Conservation (phyloP, 2,888 invertebrate species). For the Shargacucullia verbasci region DNA sequence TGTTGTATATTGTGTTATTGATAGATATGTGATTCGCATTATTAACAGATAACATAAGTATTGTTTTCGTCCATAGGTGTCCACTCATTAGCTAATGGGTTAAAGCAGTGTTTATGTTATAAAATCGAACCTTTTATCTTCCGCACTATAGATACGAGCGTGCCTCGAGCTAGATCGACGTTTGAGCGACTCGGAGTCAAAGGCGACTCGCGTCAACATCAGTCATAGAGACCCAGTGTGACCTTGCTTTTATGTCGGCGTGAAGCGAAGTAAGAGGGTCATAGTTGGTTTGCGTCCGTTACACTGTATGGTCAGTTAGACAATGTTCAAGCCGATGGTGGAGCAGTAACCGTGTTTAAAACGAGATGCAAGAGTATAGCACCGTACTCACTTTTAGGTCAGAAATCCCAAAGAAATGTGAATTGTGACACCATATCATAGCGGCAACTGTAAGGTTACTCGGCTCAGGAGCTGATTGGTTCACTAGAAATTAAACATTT, state of each 20-base stretch:
- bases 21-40: too few species aligned
- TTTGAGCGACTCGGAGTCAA: slow-evolving; percentile 84
- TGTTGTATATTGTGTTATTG: too few species aligned
- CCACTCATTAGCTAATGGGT: too few species aligned
- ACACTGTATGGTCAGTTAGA: slow-evolving; percentile 52
- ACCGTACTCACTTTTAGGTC: neutral
- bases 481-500: too few species aligned
- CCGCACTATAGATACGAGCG: slow-evolving; percentile 71
- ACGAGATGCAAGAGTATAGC: slow-evolving; percentile 2
- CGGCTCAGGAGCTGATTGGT: too few species aligned
- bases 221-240: slow-evolving; percentile 76
- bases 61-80: too few species aligned
- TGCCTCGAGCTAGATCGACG: slow-evolving; percentile 71
- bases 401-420: too few species aligned
- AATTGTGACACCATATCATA: too few species aligned
- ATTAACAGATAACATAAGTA: too few species aligned
- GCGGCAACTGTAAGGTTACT: too few species aligned
- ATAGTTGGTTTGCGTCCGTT: slow-evolving; percentile 55
- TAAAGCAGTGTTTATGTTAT: too few species aligned
- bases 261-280: slow-evolving; percentile 64
- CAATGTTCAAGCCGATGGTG: slow-evolving; percentile 42
- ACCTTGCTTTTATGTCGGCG: slow-evolving; percentile 76
- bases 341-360: slow-evolving; percentile 22
- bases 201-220: slow-evolving; percentile 85
- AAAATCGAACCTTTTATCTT: too few species aligned